A percentile compares a stretch with the other conserved stretches of the same genome.
phyloP scores from a whole-genome alignment of 2,797 vertebrate genomes.

The Merluccius polli region DNA sequence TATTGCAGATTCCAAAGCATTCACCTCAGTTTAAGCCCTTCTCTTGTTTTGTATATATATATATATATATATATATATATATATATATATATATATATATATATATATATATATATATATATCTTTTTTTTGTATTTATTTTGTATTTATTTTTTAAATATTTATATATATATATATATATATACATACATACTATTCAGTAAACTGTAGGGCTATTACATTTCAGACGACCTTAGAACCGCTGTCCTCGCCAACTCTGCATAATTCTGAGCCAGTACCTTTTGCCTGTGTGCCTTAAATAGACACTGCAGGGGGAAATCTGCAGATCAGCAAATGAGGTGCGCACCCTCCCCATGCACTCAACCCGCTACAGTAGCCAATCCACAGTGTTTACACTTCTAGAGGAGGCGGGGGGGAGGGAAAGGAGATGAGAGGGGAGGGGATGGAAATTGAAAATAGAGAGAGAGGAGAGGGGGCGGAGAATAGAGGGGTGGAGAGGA shows the following conservation, averaged over 20 bases:
- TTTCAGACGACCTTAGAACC: neutral
- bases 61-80: too few relatives aligned
- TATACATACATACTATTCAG: neutral
- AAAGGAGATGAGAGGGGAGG: conserved; percentile 8
- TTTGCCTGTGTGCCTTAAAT: conserved; percentile 59
- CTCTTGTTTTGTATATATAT: too few relatives aligned
- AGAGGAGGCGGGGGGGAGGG: conserved; percentile 11
- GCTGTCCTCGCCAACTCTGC: conserved; percentile 17
- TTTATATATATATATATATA: too few relatives aligned
- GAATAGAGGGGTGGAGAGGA: neutral
- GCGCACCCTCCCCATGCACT: neutral
- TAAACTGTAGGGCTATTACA: neutral
- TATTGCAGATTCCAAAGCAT: neutral
- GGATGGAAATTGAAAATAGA: neutral
- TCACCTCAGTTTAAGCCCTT: neutral
- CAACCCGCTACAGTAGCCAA: neutral
- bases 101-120: too few relatives aligned
- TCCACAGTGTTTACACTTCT: neutral
- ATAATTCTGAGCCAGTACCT: conserved; percentile 38
- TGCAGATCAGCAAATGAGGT: conserved; percentile 40
- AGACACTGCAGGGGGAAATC: conserved; percentile 48
- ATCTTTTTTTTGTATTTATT: too few relatives aligned
- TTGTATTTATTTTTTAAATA: too few relatives aligned
- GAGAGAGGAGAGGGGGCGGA: neutral
- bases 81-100: too few relatives aligned